These are phyloP conservation scores for Cyanistes caeruleus DNA, from an alignment of 2,113 vertebrate genomes.

Conservation along the genomic window DNA sequence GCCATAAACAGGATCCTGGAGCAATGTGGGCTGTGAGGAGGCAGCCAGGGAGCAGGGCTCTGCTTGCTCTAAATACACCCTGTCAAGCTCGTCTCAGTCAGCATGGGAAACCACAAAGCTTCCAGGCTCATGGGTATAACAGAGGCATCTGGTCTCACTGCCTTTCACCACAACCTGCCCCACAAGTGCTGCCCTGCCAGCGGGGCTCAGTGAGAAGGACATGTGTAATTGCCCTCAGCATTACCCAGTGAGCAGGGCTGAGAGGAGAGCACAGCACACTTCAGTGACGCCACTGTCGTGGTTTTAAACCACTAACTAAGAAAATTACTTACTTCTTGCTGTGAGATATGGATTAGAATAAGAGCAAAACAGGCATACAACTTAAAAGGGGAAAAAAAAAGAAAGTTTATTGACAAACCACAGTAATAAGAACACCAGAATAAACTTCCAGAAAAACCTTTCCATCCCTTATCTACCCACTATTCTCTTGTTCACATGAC, in stretches of 20 bases:
- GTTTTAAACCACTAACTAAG: too few relatives aligned
- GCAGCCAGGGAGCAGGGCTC: neutral
- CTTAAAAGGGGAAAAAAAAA: too few relatives aligned
- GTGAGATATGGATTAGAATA: too few relatives aligned
- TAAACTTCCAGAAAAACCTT: too few relatives aligned
- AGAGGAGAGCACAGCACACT: neutral
- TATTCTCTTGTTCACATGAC: too few relatives aligned
- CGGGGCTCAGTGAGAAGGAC: neutral
- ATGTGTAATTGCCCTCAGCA: rapidly evolving
- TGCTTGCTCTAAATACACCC: neutral
- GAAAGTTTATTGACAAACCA: too few relatives aligned
- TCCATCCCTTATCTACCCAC: too few relatives aligned
- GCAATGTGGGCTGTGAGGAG: neutral
- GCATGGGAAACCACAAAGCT: neutral
- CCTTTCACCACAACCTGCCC: neutral
- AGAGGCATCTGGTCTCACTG: neutral
- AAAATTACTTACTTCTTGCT: too few relatives aligned
- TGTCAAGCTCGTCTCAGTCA: neutral
- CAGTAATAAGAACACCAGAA: too few relatives aligned
- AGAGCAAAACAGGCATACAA: too few relatives aligned
- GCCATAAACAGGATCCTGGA: neutral
- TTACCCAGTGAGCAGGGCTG: neutral
- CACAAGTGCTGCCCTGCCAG: neutral
- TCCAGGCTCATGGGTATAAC: neutral
- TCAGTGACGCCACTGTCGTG: neutral